A percentile compares a stretch with the other conserved stretches of the same genome.
Conservation (phyloP, 2,888 invertebrate species). For the Aporophyla nigra region DNA sequence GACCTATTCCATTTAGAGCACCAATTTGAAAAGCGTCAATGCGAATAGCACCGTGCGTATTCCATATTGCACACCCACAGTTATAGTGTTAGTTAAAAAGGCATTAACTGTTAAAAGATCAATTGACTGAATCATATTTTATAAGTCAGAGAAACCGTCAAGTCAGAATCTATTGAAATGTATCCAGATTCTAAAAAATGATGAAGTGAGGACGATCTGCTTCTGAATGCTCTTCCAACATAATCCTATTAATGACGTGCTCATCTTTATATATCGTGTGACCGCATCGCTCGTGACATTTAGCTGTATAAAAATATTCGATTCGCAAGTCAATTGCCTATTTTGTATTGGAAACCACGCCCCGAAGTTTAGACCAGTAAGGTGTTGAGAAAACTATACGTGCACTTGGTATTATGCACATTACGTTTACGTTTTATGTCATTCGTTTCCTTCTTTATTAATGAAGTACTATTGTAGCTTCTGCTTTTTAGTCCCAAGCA, state of each 20-base stretch:
- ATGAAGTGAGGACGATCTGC: not conserved
- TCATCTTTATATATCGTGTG: slow-evolving; percentile 54
- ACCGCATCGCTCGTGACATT: slow-evolving; percentile 56
- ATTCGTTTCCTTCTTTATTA: slow-evolving; percentile 48
- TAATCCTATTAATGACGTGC: slow-evolving; percentile 36
- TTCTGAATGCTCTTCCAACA: slow-evolving; percentile 3
- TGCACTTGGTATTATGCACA: slow-evolving; percentile 41
- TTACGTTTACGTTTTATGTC: slow-evolving; percentile 47
- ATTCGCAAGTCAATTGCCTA: slow-evolving; percentile 54
- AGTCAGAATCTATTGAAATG: not conserved
- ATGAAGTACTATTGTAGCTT: slow-evolving; percentile 18
- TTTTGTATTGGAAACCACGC: slow-evolving; percentile 65
- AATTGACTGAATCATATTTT: not conserved
- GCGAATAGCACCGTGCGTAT: not conserved
- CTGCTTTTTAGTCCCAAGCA: slow-evolving; percentile 22
- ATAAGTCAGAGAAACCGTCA: not conserved
- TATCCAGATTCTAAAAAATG: slow-evolving; percentile 1
- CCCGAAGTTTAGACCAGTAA: slow-evolving; percentile 59
- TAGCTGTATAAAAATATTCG: slow-evolving; percentile 54
- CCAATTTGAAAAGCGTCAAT: not conserved
- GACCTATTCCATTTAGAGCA: too few relatives aligned
- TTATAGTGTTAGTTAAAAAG: not conserved
- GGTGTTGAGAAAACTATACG: slow-evolving; percentile 52
- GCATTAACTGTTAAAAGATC: not conserved
- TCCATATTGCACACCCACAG: not conserved